These are phyloP conservation scores for Acropternis orthonyx DNA, from an alignment of 2,797 vertebrate genomes.

Conservation along the genomic window DNA sequence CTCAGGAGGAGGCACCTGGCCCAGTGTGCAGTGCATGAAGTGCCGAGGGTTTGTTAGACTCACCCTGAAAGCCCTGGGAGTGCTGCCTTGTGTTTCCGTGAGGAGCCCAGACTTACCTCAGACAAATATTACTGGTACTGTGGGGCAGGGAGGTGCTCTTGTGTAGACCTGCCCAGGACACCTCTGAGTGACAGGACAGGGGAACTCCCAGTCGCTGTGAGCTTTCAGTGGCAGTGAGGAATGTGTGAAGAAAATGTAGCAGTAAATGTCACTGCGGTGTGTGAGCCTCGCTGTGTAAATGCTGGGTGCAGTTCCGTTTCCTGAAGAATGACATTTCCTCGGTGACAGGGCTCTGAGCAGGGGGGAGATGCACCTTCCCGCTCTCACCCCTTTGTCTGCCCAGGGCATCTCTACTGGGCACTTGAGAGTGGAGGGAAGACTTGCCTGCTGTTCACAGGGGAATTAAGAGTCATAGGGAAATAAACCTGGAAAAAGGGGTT, in stretches of 20 bases:
- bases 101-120: background rate
- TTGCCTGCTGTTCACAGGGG: background rate
- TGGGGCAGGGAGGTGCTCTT: background rate
- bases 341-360: background rate
- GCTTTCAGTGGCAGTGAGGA: background rate
- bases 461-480: background rate
- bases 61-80: background rate
- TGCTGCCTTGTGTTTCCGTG: background rate
- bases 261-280: background rate
- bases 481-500: background rate
- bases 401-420: background rate
- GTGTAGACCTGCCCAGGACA: background rate
- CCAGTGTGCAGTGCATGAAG: background rate
- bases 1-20: background rate
- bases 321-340: background rate
- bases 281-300: rapidly evolving
- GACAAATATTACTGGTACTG: background rate
- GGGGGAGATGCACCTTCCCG: background rate
- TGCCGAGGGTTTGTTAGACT: background rate
- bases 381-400: background rate
- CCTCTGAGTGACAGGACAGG: background rate
- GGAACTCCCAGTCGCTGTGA: background rate
- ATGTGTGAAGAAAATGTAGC: background rate
- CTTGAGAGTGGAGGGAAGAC: background rate
- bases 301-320: background rate